These are phyloP conservation scores for Sogatella furcifera DNA, from an alignment of 1,140 invertebrate genomes.

Conservation along the genomic window DNA sequence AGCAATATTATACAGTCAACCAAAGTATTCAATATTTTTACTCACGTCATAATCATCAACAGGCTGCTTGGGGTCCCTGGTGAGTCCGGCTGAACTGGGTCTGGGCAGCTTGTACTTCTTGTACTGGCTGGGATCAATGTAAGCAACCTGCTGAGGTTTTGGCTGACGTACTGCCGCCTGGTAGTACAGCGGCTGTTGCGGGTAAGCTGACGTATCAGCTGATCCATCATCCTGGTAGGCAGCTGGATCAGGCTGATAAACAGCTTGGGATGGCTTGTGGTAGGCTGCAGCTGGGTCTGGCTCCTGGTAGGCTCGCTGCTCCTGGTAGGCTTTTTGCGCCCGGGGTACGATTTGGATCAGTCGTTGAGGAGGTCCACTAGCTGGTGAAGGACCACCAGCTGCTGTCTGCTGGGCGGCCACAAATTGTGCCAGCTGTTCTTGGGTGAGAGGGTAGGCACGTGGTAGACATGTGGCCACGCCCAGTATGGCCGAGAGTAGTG, in stretches of 20 bases:
- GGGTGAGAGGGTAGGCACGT: constrained; percentile 3
- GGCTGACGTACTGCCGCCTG: constrained; percentile 6
- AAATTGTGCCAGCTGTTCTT: constrained; percentile 19
- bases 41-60: constrained; percentile 12
- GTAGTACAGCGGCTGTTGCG: constrained; percentile 7
- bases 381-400: background rate
- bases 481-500: no score
- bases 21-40: background rate
- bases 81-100: background rate
- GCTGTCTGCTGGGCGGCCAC: constrained; percentile 21
- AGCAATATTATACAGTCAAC: no score
- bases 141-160: background rate
- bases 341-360: background rate
- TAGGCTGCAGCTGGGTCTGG: constrained; percentile 2
- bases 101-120: constrained; percentile 7
- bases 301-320: constrained; percentile 9
- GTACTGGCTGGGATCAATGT: constrained; percentile 1
- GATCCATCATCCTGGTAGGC: no score
- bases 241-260: constrained; percentile 6
- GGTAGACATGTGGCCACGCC: background rate
- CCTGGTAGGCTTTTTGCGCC: constrained; percentile 10
- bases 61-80: background rate
- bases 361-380: background rate
- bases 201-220: constrained; percentile 1
- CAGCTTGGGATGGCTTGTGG: constrained; percentile 7